Conservation (phyloP, 2,113 vertebrate species). For the Eublepharis macularius region DNA sequence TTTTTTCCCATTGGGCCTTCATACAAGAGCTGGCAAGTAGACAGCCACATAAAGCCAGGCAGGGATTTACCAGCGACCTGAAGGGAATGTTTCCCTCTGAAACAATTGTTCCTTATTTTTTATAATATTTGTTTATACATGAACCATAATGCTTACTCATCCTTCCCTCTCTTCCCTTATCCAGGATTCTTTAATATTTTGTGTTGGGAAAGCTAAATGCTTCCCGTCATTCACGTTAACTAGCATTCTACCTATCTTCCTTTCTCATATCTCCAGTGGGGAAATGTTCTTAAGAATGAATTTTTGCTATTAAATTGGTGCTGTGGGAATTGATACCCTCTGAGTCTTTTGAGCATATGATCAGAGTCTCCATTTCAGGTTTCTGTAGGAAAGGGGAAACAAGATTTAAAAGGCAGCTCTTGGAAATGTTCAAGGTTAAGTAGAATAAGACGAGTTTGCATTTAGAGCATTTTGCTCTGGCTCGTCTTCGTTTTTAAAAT, state of each 20-base stretch:
- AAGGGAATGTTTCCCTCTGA: neutral
- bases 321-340: neutral
- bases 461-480: neutral
- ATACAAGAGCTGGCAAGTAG: neutral
- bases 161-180: neutral
- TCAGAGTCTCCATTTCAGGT: neutral
- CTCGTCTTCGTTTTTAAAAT: neutral
- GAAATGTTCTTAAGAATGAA: neutral
- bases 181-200: neutral
- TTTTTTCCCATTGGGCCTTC: neutral
- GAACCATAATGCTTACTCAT: neutral
- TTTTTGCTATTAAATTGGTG: neutral
- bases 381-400: neutral
- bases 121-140: neutral
- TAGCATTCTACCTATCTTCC: neutral
- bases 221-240: neutral
- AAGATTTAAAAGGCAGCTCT: neutral
- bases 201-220: neutral
- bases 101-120: slow-evolving; percentile 1
- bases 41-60: neutral
- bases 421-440: neutral
- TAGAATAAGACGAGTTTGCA: neutral
- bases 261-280: slow-evolving; percentile 6
- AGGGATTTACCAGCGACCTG: neutral
- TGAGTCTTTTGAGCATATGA: neutral